Evolutionary conservation across 2,113 vertebrate species (phyloP).

Genomic region (Aegotheles bennettii): DNA sequence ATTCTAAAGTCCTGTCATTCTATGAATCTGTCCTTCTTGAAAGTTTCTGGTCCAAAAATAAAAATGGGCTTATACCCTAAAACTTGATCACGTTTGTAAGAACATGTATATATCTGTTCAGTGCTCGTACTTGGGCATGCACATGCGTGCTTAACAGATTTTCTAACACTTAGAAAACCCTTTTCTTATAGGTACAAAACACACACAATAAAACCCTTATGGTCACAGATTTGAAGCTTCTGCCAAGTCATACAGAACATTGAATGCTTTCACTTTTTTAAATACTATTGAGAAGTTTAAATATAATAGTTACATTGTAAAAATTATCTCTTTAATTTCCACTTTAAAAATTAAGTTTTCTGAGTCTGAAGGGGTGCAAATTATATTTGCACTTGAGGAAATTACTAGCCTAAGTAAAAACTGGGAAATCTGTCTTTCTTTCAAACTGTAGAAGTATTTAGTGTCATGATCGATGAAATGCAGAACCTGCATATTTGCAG

Average conservation of each 20-base stretch:
- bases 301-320: background rate
- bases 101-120: background rate
- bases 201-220: background rate
- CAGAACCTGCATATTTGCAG: background rate
- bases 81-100: background rate
- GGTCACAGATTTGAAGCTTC: background rate
- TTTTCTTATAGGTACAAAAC: accelerated
- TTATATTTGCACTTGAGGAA: background rate
- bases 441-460: background rate
- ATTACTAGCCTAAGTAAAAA: background rate
- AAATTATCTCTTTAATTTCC: background rate
- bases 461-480: background rate
- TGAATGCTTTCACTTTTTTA: background rate
- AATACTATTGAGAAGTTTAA: background rate
- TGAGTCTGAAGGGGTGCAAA: background rate
- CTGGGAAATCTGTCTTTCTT: background rate
- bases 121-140: background rate
- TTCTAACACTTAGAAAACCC: background rate
- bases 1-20: background rate
- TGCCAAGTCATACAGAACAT: background rate
- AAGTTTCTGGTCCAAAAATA: background rate
- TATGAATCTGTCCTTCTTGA: background rate
- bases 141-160: background rate
- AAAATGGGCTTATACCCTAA: background rate
- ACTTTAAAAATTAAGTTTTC: background rate